These are phyloP conservation scores for Colletes gigas DNA, from an alignment of 1,140 invertebrate species.

Conservation along the genomic window DNA sequence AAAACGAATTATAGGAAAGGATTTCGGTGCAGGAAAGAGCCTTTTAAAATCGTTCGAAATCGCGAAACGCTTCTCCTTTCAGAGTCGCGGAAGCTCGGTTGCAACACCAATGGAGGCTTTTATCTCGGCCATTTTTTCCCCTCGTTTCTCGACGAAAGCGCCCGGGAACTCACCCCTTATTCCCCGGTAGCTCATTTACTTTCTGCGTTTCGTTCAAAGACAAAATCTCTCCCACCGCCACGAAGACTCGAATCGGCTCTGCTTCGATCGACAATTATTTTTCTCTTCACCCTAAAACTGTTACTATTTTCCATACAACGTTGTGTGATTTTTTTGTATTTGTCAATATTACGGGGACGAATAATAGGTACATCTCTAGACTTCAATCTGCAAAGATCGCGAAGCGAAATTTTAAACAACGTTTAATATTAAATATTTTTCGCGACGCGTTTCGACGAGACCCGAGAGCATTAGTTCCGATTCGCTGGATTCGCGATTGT, in stretches of 20 bases:
- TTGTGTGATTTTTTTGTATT: no score
- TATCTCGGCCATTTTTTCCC: neutral
- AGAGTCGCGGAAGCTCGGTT: neutral
- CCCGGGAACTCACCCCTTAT: neutral
- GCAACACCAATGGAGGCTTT: neutral
- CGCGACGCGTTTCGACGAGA: no score
- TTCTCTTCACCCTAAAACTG: neutral
- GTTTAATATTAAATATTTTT: no score
- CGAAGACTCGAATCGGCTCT: neutral
- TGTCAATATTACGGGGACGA: no score
- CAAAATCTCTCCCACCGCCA: neutral
- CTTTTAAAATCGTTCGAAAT: neutral
- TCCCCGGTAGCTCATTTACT: constrained; percentile 11
- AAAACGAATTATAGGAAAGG: neutral
- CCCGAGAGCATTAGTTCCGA: no score
- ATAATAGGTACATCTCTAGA: no score
- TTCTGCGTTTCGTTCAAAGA: constrained; percentile 1
- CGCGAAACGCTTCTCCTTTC: neutral
- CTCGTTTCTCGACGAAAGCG: neutral
- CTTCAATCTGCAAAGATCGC: no score
- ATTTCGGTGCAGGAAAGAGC: neutral
- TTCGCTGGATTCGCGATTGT: no score
- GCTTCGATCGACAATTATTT: neutral
- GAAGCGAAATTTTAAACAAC: no score
- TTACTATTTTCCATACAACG: no score